These are phyloP conservation scores for Cettia cetti DNA, from an alignment of 2,113 vertebrate genomes.

Conservation along the genomic window DNA sequence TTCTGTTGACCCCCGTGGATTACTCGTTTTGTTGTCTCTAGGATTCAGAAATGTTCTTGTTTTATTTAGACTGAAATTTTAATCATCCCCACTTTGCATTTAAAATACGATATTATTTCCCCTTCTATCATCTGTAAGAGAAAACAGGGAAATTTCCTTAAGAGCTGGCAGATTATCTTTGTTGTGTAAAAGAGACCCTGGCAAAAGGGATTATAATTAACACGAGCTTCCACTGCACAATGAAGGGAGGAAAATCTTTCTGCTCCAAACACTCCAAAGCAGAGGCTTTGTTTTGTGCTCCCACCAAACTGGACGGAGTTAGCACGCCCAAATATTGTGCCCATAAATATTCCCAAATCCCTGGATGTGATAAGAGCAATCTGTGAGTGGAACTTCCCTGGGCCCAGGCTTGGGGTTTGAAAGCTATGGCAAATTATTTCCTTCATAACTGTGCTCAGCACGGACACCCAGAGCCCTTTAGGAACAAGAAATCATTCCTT, in stretches of 20 bases:
- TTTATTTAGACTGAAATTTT: conserved; percentile 1
- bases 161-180: conserved; percentile 38
- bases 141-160: not conserved
- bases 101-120: conserved; percentile 37
- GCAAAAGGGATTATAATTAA: not conserved
- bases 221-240: not conserved
- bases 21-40: conserved; percentile 4
- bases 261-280: conserved; percentile 39
- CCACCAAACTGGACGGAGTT: not conserved
- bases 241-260: not conserved
- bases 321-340: not conserved
- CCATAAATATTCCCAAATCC: not conserved
- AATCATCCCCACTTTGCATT: conserved; percentile 17
- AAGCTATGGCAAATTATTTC: not conserved
- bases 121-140: not conserved
- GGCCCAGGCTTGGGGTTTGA: not conserved
- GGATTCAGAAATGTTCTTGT: not conserved
- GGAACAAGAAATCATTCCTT: not conserved
- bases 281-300: not conserved
- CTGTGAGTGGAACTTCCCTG: not conserved
- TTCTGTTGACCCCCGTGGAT: not conserved
- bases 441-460: not conserved
- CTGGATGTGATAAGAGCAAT: not conserved
- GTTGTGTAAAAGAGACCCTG: conserved; percentile 14
- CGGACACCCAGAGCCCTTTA: not conserved